Base-by-base conservation (phyloP, 2,888 invertebrate genomes). In the Leptodirus hochenwartii region DNA sequence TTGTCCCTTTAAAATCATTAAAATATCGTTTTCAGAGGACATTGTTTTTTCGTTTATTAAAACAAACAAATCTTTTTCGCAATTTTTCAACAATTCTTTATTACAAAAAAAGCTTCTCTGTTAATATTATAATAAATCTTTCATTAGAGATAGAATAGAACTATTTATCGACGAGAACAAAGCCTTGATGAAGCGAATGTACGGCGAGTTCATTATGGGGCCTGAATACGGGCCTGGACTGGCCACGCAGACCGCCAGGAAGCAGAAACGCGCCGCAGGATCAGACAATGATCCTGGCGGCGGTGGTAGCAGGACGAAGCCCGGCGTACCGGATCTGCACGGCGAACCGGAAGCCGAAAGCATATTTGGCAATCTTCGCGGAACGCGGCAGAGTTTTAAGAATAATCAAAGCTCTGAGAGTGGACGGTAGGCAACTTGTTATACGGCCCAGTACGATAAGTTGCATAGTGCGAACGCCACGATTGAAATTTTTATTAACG, bases 121-220 rank as follows among this genome's bases (percentile, higher is more conserved):
- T n/a, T n/a, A n/a, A n/a, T n/a, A n/a, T n/a, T n/a, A n/a, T n/a
- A n/a, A n/a, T n/a, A n/a, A n/a, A n/a, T n/a, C n/a, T n/a, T n/a
- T n/a, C n/a, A n/a, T 29, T 62, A 90, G 88, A 57, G 84, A 85
- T 40, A 73, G 78, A 51, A 90, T 90, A 54, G 87, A 88, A 53
- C 64, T 69, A 38, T 90, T 88, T 58, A 90, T 90, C 47, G 88
- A 90, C 48, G 87, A 90, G 53, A 90, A 90, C 54, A 90, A 90
- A 55, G 88, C 88, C 31, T 53, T 90, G 41, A 87, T 88, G 69
- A 77, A 82, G 49, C 66, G 88, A 35, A 90, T 90, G 90, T 88
- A 87, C 50, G 90, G 90, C 1, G 84, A 87, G 43, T 88, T 88
- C 49, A 68, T 70, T 39, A 69, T 72, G 64, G 46, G 57, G 60